Conservation (phyloP, 92 coral and sea anemone genomes). For the Epizoanthus ramosus region DNA sequence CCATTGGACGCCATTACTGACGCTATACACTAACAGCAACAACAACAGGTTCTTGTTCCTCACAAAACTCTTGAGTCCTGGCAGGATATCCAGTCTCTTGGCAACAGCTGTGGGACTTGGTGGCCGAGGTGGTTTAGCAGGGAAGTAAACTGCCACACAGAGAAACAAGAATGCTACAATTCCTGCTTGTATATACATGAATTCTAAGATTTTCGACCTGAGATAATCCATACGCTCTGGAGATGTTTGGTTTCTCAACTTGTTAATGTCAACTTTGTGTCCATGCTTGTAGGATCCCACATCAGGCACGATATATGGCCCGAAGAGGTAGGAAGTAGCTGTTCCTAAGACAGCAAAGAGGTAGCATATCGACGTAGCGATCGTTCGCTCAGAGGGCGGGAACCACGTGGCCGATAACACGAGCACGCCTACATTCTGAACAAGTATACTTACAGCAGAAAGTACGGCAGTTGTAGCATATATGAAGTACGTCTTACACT, state of each 20-base stretch:
- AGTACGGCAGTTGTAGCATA: constrained; percentile 7
- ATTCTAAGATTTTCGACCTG: constrained; percentile 30
- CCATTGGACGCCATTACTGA: constrained; percentile 52
- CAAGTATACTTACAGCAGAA: not conserved
- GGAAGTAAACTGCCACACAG: constrained; percentile 38
- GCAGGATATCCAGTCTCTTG: constrained; percentile 41
- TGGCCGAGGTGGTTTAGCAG: constrained; percentile 51
- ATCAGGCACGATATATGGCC: constrained; percentile 51
- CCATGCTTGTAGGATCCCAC: constrained; percentile 39
- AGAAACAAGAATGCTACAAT: constrained; percentile 35
- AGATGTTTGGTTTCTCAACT: constrained; percentile 38
- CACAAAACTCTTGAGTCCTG: constrained; percentile 36
- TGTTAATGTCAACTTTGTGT: constrained; percentile 30
- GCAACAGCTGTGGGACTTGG: constrained; percentile 50
- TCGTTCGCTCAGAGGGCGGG: constrained; percentile 53
- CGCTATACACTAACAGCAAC: constrained; percentile 26
- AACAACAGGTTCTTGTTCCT: constrained; percentile 41
- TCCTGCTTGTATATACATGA: constrained; percentile 43
- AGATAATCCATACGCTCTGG: constrained; percentile 20
- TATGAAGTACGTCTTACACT: constrained; percentile 2
- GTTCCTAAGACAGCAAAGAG: constrained; percentile 42
- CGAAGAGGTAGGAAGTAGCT: constrained; percentile 39
- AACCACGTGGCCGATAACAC: constrained; percentile 61
- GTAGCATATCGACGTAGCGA: constrained; percentile 43
- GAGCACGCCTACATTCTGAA: constrained; percentile 39